phyloP scores from a whole-genome alignment of 92 coral and sea anemone species.

The Micromussa lordhowensis region DNA sequence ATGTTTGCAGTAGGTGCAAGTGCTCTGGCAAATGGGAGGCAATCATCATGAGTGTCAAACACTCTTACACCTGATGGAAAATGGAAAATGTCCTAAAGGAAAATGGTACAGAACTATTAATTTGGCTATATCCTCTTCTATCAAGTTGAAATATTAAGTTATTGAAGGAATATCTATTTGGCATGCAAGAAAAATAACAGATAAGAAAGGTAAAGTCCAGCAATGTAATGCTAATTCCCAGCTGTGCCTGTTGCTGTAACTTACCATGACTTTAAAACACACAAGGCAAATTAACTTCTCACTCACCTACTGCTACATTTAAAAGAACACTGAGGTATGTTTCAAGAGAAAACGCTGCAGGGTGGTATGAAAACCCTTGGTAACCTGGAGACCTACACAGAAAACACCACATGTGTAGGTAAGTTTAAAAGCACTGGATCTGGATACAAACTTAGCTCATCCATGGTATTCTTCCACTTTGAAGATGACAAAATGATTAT shows the following conservation, averaged over 20 bases:
- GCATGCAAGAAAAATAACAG: too few species aligned
- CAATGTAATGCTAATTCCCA: neutral
- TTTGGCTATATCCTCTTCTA: too few species aligned
- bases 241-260: neutral
- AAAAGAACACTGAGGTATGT: slow-evolving; percentile 68
- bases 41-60: too few species aligned
- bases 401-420: neutral
- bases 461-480: neutral
- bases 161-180: too few species aligned
- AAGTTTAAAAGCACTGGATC: neutral
- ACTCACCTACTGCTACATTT: slow-evolving; percentile 74
- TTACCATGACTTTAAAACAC: neutral
- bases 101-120: too few species aligned
- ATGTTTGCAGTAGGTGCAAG: too few species aligned
- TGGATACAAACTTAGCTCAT: neutral
- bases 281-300: neutral
- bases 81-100: too few species aligned
- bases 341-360: slow-evolving; percentile 55
- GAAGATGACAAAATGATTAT: too few species aligned
- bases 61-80: too few species aligned
- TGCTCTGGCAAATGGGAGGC: too few species aligned
- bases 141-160: too few species aligned
- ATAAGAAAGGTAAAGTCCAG: neutral
- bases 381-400: slow-evolving; percentile 72
- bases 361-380: slow-evolving; percentile 18